Conservation (phyloP, 2,113 vertebrate species). For the Psammodynastes pulverulentus region DNA sequence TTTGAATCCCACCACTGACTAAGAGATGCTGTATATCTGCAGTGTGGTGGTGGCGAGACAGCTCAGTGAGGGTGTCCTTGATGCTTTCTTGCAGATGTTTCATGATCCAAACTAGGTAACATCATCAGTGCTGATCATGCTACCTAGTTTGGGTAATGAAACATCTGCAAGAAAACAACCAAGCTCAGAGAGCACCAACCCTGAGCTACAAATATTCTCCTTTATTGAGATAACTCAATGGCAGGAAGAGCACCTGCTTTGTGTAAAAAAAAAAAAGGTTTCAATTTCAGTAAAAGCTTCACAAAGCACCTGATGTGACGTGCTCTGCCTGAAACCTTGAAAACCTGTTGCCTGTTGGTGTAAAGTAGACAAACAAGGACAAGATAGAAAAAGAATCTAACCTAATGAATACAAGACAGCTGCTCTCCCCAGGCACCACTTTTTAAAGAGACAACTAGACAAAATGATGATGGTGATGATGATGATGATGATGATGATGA, state of each 20-base stretch:
- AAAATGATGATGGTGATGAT: background rate
- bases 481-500: too few species aligned
- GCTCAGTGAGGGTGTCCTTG: background rate
- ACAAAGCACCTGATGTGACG: background rate
- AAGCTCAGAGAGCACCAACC: background rate
- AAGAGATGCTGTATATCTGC: background rate
- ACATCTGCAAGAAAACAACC: background rate
- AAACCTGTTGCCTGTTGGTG: background rate
- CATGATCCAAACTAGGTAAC: background rate
- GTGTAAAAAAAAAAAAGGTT: background rate
- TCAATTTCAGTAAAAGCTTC: background rate
- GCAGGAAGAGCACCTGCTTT: background rate
- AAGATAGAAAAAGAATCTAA: background rate
- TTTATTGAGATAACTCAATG: background rate
- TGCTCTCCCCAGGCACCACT: background rate
- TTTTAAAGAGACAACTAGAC: background rate
- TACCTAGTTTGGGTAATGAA: background rate
- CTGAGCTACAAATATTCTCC: background rate
- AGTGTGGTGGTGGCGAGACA: background rate
- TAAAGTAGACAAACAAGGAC: background rate
- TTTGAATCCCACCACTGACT: too few species aligned
- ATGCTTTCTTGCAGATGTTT: background rate
- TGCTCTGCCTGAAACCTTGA: background rate
- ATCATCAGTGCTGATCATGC: background rate
- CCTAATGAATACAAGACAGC: background rate